phyloP scores from a whole-genome alignment of 92 coral and sea anemone genomes.

The Blastomussa wellsi region DNA sequence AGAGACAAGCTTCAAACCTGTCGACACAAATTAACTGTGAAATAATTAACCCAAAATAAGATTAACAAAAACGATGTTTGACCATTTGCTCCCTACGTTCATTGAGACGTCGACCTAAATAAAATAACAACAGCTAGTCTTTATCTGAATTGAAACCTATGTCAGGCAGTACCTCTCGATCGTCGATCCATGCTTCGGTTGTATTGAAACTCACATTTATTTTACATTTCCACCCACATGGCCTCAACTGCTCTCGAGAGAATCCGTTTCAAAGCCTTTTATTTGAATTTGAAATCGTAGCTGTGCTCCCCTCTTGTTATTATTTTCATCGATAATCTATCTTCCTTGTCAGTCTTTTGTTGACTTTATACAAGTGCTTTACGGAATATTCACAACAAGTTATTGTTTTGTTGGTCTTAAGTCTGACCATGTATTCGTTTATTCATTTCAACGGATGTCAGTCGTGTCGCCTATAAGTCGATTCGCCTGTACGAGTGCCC shows the following conservation, averaged over 20 bases:
- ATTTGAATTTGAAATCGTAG: background rate
- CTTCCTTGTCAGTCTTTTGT: no score
- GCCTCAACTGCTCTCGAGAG: background rate
- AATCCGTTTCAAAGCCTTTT: background rate
- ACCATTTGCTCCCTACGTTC: background rate
- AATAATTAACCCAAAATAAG: background rate
- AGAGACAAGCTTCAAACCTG: background rate
- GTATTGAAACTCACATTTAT: background rate
- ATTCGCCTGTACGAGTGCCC: no score
- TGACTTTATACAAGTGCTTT: no score
- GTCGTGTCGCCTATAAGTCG: no score
- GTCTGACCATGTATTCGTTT: no score
- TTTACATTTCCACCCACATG: background rate
- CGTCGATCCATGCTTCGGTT: background rate
- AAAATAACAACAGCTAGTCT: background rate
- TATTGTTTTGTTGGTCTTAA: no score
- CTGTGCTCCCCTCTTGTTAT: no score
- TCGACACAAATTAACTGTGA: background rate
- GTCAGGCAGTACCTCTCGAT: background rate
- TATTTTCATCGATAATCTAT: no score
- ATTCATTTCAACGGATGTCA: no score
- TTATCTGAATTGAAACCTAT: background rate
- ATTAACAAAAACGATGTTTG: background rate
- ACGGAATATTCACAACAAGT: no score
- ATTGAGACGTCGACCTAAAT: background rate